A percentile compares a stretch with the other conserved stretches of the same genome.
Evolutionary conservation across 2,888 invertebrate genomes (phyloP).

Genomic region (Lepidocyrtinus sp.): DNA sequence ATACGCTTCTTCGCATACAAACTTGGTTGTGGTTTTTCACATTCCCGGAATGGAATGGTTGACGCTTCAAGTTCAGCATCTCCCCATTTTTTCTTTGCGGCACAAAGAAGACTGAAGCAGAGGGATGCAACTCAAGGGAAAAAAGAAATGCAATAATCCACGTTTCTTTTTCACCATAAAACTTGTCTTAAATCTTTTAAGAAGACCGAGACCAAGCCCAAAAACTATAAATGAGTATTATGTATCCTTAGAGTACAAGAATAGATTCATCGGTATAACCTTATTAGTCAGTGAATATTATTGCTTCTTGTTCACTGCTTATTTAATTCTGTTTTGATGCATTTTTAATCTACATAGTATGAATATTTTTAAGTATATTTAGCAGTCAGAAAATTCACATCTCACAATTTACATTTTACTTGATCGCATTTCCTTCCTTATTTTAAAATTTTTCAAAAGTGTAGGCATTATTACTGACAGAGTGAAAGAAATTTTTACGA

Average conservation of each 20-base stretch:
- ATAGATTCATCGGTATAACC: not conserved
- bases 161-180: not conserved
- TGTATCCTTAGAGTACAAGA: not conserved
- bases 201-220: constrained; percentile 5
- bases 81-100: not conserved
- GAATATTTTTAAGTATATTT: too few species aligned
- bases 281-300: constrained; percentile 8
- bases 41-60: constrained; percentile 4
- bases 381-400: too few species aligned
- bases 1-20: too few species aligned
- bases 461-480: too few species aligned
- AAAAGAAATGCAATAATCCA: constrained; percentile 15
- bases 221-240: not conserved
- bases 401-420: too few species aligned
- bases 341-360: not conserved
- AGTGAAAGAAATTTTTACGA: too few species aligned
- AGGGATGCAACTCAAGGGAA: too few species aligned
- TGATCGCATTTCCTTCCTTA: too few species aligned
- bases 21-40: too few species aligned
- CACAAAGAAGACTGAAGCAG: not conserved
- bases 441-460: too few species aligned
- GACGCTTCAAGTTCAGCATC: not conserved
- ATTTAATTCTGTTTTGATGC: not conserved
- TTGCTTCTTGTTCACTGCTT: not conserved
- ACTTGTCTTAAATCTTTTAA: not conserved